Base-by-base conservation (phyloP, 2,797 vertebrate genomes). In the Decapterus maruadsi region DNA sequence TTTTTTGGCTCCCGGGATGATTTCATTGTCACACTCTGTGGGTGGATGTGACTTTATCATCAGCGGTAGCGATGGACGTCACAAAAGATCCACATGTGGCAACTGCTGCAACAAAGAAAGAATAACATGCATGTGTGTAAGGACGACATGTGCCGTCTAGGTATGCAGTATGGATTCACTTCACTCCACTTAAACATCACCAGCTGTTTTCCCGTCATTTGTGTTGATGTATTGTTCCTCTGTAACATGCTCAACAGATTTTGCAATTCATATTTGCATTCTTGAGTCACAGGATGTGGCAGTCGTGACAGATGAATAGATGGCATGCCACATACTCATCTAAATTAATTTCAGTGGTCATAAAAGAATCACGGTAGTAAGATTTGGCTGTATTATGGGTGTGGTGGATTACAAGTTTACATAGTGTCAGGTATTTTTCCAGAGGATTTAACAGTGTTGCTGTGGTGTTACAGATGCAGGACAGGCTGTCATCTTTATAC, bases 121-220 rank as follows among this genome's bases (percentile, higher is more conserved):
- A 29, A 68, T 45, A 42, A 26, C 1, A 17, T 10, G 1, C 20
- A 20, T 55, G 57, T 64, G 63, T 68, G 51, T 65, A 64, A 63
- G 36, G 59, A 63, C 42, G 14, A 71, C 53, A 40, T 79, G 29
- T 80, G 76, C 71, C 1, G 1, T 61, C 19, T 6, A 72, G 67
- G 68, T 67, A 78, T 78, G 62, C 63, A 59, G 55, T 13, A 43
- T 42, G 72, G 42, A 68, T 53, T 58, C 65, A 45, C 74, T 45
- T 75, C 77, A 77, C 79, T 85, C 66, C 75, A 68, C 31, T 77
- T 43, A 55, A 55, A 63, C 75, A 73, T 8, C 68, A 79, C 53
- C 62, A 82, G 71, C 64, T 65, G 71, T 77, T 73, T 56, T 10
- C 34, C 55, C 9, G 34, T 34, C 46, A 29, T n/a, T 26, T 26